Base-by-base conservation (phyloP, 64 coral and sea anemone species). In the Pocillopora damicornis region DNA sequence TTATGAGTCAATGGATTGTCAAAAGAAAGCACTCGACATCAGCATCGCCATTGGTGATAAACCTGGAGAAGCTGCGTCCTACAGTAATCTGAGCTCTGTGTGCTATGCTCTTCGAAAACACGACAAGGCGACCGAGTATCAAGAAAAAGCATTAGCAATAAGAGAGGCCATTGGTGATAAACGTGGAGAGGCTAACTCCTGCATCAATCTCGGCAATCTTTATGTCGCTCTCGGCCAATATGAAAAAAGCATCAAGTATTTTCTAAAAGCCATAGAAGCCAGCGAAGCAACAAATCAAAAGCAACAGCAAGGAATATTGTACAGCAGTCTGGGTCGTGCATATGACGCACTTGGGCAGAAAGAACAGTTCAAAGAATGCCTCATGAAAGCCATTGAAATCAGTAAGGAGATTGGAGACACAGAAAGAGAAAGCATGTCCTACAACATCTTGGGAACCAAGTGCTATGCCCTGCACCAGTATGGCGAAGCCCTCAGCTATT, bases 401-500 rank as follows among this genome's bases (percentile, higher is more conserved):
- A 37, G 85, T 26, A 83, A 25, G 75, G 36, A 56, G 18, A 37
- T 66, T 59, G 77, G 68, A 74, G 60, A 82, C 77, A 81, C 20
- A 42, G 11, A 76, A 13, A 58, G 13, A 58, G 85, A 92, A 42
- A 20, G 56, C 2, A 42, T 13, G 35, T 78, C 72, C 56, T 82
- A 17, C 25, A n/a, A 72, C 58, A 59, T 42, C 5, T 35, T 92
- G 36, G 91, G 75, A 16, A 45, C 51, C 71, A 42, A 14, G 6
- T 92, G 38, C 56, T 60, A 77, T 2, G 78, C 37, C 35, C 78
- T 88, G 12, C 64, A 67, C 58, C 71, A 83, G 80, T 90, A 75
- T 63, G 35, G 83, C 72, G 61, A 90, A 75, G 51, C 88, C 25
- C 82, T 83, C 15, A 63, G 60, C 25, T 90, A 64, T 83, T 45